Conservation (phyloP, 1,140 invertebrate genomes). For the Bombus breviceps region DNA sequence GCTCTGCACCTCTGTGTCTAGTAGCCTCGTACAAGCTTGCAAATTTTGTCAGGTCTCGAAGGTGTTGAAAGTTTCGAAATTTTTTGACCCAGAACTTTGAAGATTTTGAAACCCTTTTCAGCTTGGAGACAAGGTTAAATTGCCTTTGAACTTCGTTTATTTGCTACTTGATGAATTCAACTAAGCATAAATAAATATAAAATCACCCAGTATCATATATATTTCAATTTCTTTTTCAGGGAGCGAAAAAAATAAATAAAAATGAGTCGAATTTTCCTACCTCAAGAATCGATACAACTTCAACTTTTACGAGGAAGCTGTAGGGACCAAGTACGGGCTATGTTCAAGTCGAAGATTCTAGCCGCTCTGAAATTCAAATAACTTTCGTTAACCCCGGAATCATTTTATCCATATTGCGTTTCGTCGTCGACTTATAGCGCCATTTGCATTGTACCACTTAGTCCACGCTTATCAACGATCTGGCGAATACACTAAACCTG, state of each 20-base stretch:
- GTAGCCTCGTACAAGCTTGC: too few species aligned
- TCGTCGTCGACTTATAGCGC: constrained; percentile 31
- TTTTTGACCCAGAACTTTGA: background rate
- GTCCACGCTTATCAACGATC: constrained; percentile 26
- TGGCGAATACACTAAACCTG: constrained; percentile 7
- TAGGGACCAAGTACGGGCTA: background rate
- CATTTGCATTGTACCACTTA: constrained; percentile 42
- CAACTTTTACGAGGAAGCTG: background rate
- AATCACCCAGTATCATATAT: background rate
- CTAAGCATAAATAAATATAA: background rate
- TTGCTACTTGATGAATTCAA: background rate
- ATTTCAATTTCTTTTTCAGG: too few species aligned
- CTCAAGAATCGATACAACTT: background rate
- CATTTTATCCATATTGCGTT: constrained; percentile 44
- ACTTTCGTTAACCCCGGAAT: constrained; percentile 27
- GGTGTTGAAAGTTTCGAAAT: background rate
- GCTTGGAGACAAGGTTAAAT: background rate
- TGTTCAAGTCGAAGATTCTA: background rate
- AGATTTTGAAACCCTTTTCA: background rate
- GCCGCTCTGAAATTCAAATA: constrained; percentile 40
- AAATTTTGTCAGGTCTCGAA: background rate
- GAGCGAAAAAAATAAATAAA: background rate
- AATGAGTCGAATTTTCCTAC: too few species aligned
- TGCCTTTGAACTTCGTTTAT: background rate
- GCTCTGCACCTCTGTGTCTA: background rate